Conservation (phyloP, 2,888 invertebrate genomes). For the Horisme vitalbata region DNA sequence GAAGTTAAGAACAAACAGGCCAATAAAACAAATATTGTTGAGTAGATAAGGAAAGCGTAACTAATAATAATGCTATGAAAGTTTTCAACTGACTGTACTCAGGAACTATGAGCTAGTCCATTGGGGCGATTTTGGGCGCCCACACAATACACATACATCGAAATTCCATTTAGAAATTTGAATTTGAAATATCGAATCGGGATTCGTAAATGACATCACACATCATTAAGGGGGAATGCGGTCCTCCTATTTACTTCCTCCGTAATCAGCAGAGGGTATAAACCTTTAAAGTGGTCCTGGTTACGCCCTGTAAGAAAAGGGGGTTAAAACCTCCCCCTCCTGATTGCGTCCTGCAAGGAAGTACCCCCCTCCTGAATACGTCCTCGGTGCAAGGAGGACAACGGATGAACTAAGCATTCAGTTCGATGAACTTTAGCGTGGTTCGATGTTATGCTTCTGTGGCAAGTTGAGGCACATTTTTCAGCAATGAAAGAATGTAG, state of each 20-base stretch:
- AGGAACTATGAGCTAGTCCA: no score
- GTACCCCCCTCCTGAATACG: slow-evolving; percentile 4
- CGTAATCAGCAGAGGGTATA: no score
- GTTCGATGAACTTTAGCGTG: slow-evolving; percentile 58
- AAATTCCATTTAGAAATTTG: no score
- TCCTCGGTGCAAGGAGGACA: slow-evolving; percentile 24
- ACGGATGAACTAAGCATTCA: slow-evolving; percentile 18
- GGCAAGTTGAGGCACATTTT: slow-evolving; percentile 50
- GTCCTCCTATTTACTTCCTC: no score
- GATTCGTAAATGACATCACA: no score
- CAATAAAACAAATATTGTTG: slow-evolving; percentile 21
- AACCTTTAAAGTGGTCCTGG: no score
- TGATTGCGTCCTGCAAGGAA: slow-evolving; percentile 10
- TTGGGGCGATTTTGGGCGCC: no score
- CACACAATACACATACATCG: no score
- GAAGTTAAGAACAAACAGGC: slow-evolving; percentile 11
- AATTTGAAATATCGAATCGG: no score
- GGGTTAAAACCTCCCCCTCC: not conserved
- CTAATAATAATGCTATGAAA: slow-evolving; percentile 18
- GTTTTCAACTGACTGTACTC: slow-evolving; percentile 11
- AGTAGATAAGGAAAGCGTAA: slow-evolving; percentile 19
- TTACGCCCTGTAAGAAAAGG: no score
- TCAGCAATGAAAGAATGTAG: slow-evolving; percentile 46
- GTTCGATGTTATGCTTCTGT: slow-evolving; percentile 46
- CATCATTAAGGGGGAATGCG: no score